Conservation (phyloP, 2,113 vertebrate species). For the Takifugu flavidus region DNA sequence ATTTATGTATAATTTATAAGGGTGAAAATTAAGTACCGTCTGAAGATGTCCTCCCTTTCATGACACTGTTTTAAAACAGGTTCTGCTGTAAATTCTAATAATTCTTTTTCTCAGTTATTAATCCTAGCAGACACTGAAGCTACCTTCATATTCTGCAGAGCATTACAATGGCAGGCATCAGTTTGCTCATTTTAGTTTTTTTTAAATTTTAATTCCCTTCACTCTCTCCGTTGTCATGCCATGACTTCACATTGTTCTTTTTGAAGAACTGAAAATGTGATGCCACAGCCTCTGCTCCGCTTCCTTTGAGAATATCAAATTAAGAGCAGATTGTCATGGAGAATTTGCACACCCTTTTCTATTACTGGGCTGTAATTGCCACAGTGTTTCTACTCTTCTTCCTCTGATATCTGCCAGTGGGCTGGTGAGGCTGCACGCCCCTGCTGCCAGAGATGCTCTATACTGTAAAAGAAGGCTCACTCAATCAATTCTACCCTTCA, state of each 20-base stretch:
- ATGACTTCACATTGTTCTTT: neutral
- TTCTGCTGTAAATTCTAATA: too few species aligned
- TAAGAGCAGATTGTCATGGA: slow-evolving; percentile 30
- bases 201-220: neutral
- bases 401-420: neutral
- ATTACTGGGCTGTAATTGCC: neutral
- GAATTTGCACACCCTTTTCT: slow-evolving; percentile 12
- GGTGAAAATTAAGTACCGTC: too few species aligned
- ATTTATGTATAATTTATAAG: too few species aligned
- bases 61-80: too few species aligned
- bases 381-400: neutral
- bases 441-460: slow-evolving; percentile 18
- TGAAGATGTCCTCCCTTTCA: too few species aligned
- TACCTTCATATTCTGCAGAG: too few species aligned
- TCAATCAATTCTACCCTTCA: neutral
- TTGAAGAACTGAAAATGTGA: slow-evolving; percentile 9
- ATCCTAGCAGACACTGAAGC: too few species aligned
- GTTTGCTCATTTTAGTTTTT: neutral
- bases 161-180: too few species aligned
- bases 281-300: neutral
- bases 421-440: slow-evolving; percentile 10
- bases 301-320: slow-evolving; percentile 9
- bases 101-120: too few species aligned
- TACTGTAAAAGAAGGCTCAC: slow-evolving; percentile 13
- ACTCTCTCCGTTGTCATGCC: neutral